These are phyloP conservation scores for Sympetrum striolatum DNA, from an alignment of 2,888 invertebrate genomes.

Conservation along the genomic window DNA sequence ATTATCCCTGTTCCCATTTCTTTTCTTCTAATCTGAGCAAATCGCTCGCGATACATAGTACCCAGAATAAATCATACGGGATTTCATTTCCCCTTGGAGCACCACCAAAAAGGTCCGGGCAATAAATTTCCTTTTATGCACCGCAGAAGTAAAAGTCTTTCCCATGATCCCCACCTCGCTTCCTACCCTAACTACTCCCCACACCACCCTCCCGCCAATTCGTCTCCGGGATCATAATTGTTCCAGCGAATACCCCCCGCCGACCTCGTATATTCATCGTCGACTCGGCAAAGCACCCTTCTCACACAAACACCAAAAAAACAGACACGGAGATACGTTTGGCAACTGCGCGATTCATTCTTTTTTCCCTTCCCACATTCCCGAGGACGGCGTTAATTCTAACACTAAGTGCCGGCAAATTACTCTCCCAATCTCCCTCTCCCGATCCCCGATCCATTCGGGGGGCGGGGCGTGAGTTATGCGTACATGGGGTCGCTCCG, in stretches of 20 bases:
- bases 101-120: neutral
- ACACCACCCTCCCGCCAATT: neutral
- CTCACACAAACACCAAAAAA: neutral
- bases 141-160: neutral
- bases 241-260: neutral
- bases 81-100: slow-evolving; percentile 24
- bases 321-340: neutral
- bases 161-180: neutral
- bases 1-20: neutral
- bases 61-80: slow-evolving; percentile 20
- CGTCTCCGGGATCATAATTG: neutral
- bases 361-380: neutral
- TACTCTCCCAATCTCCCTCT: neutral
- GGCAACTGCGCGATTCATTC: neutral
- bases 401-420: slow-evolving; percentile 42
- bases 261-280: neutral
- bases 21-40: slow-evolving; percentile 24
- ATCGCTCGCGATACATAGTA: slow-evolving; percentile 22
- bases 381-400: slow-evolving; percentile 9
- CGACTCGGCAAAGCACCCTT: neutral
- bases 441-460: neutral
- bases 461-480: slow-evolving; percentile 28
- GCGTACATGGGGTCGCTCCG: neutral
- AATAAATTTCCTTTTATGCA: slow-evolving; percentile 35
- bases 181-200: neutral